phyloP scores from a whole-genome alignment of 2,888 invertebrate genomes.

The Idaea biselata region DNA sequence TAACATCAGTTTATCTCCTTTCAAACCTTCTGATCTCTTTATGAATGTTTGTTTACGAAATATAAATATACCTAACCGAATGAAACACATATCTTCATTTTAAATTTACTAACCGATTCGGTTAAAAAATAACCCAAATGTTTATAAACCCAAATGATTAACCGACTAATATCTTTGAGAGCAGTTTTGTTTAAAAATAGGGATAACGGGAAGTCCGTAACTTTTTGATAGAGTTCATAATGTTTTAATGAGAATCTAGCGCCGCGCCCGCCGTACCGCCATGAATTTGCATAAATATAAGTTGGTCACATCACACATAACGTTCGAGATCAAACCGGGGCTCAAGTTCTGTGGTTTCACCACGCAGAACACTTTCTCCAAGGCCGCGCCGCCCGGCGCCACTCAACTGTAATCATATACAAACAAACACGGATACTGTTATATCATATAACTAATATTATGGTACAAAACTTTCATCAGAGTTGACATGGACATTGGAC shows the following conservation, averaged over 20 bases:
- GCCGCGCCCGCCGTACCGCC: constrained; percentile 28
- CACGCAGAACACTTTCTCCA: constrained; percentile 64
- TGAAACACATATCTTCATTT: background rate
- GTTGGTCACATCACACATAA: background rate
- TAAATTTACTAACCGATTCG: background rate
- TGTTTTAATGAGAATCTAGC: background rate
- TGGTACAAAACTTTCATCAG: constrained; percentile 49
- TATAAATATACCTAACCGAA: background rate
- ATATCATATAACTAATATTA: constrained; percentile 50
- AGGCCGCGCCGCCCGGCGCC: constrained; percentile 61
- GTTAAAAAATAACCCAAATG: background rate
- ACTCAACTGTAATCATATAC: constrained; percentile 39
- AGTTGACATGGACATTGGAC: constrained; percentile 40
- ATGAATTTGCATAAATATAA: constrained; percentile 1
- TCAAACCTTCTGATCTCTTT: background rate
- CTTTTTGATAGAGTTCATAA: background rate
- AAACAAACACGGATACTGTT: constrained; percentile 60
- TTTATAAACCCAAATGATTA: background rate
- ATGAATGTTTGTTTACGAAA: background rate
- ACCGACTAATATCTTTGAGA: background rate
- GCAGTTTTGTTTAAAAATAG: too few species aligned
- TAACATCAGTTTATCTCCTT: background rate
- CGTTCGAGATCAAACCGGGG: constrained; percentile 35
- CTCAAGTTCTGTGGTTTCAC: constrained; percentile 57
- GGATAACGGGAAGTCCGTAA: background rate